Evolutionary conservation across 2,888 invertebrate species (phyloP).

Genomic region (Aelia acuminata): DNA sequence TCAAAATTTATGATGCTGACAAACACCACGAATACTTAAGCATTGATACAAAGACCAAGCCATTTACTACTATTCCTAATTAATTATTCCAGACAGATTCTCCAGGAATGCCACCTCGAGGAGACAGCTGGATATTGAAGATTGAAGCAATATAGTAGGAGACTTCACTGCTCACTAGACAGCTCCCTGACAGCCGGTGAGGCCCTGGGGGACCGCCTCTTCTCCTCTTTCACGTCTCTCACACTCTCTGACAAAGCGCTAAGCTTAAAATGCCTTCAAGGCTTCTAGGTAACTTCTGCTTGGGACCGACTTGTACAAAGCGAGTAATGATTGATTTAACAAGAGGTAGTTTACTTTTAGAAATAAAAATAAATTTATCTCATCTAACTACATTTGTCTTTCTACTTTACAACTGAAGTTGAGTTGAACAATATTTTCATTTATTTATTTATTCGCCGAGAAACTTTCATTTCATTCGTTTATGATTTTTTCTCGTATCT

Average conservation of each 20-base stretch:
- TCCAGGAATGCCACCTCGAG: neutral
- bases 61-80: neutral
- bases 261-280: constrained; percentile 1
- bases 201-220: neutral
- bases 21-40: neutral
- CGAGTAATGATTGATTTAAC: constrained; percentile 1
- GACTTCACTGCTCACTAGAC: neutral
- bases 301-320: neutral
- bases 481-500: too few species aligned
- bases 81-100: neutral
- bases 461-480: too few species aligned
- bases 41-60: neutral
- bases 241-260: neutral
- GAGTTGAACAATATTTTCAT: too few species aligned
- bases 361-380: neutral
- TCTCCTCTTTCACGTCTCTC: neutral
- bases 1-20: too few species aligned
- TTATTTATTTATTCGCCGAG: too few species aligned
- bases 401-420: too few species aligned
- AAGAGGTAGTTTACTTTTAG: neutral
- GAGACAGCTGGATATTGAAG: neutral
- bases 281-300: neutral
- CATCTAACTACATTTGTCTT: too few species aligned
- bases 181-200: neutral
- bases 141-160: neutral